A percentile compares a stretch with the other conserved stretches of the same genome.
Conservation (phyloP, 2,888 invertebrate species). For the Rhodophaea formosa region DNA sequence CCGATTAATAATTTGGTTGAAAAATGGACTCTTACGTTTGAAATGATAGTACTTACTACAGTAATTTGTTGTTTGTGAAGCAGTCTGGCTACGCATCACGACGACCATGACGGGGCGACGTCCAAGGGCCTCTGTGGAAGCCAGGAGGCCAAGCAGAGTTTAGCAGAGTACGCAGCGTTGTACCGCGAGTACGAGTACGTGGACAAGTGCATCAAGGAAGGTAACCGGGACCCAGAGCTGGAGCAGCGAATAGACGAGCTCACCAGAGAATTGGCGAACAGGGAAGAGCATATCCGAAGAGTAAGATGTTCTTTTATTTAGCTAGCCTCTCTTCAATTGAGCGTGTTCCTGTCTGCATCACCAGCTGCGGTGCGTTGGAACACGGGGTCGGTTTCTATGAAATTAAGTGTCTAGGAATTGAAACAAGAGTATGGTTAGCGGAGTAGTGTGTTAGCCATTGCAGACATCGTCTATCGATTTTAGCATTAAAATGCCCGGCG, state of each 20-base stretch:
- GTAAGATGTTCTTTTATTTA: conserved; percentile 34
- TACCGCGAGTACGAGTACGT: conserved; percentile 62
- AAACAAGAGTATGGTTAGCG: too few species aligned
- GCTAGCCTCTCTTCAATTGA: too few species aligned
- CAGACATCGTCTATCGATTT: too few species aligned
- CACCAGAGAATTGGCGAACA: conserved; percentile 46
- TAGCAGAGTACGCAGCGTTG: conserved; percentile 59
- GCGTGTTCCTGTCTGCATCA: too few species aligned
- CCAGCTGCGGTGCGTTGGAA: too few species aligned
- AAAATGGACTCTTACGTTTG: too few species aligned
- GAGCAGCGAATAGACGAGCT: conserved; percentile 53
- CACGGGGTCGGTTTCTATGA: too few species aligned
- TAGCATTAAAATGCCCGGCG: too few species aligned
- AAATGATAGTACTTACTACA: background rate
- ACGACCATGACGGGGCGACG: conserved; percentile 56
- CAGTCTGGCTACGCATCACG: conserved; percentile 56
- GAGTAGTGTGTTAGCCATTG: too few species aligned
- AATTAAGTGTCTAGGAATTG: too few species aligned
- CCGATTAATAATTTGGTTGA: too few species aligned
- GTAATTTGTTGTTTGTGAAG: conserved; percentile 34
- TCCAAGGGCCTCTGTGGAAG: conserved; percentile 52
- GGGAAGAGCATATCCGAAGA: conserved; percentile 60
- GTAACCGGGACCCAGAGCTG: conserved; percentile 45
- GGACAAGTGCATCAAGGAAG: conserved; percentile 47
- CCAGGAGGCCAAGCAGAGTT: conserved; percentile 56